phyloP scores from a whole-genome alignment of 2,113 vertebrate species.

The Rhodinocichla rosea region DNA sequence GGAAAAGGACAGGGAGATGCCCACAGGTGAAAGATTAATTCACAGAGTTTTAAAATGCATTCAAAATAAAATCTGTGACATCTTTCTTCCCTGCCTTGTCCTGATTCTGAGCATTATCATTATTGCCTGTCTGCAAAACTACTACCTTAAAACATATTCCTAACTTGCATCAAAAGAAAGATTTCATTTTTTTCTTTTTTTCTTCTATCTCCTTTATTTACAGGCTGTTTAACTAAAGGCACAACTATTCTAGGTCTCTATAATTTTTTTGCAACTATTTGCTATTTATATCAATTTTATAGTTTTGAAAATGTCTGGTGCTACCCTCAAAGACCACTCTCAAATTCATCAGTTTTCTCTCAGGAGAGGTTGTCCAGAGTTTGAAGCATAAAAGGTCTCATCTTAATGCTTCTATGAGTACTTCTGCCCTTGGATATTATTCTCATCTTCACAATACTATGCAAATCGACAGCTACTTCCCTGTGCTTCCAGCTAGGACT shows the following conservation, averaged over 20 bases:
- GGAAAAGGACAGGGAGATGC: not conserved
- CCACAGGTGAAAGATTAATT: conserved; percentile 42
- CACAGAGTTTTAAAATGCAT: conserved; percentile 18
- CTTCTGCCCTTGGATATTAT: conserved; percentile 7
- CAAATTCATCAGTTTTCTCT: conserved; percentile 30
- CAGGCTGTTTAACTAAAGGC: not conserved
- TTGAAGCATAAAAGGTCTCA: not conserved
- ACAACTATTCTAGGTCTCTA: not conserved
- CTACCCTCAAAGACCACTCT: not conserved
- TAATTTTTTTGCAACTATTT: not conserved
- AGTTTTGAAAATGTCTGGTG: conserved; percentile 11
- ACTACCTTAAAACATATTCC: not conserved
- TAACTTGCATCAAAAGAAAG: not conserved
- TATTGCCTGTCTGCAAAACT: not conserved
- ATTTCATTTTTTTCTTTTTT: not conserved
- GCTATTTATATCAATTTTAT: conserved; percentile 21
- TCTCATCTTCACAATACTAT: conserved; percentile 12
- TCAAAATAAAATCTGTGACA: conserved; percentile 14
- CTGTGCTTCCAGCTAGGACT: conserved; percentile 17
- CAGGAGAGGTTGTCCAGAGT: conserved; percentile 17
- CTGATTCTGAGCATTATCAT: not conserved
- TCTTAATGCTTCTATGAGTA: conserved; percentile 14
- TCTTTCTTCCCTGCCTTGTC: not conserved
- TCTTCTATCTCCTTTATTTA: not conserved
- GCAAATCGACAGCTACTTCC: conserved; percentile 9